Evolutionary conservation across 2,113 vertebrate species (phyloP), one percentile per base, ranked within the genome.

Genomic region (Redunca redunca): DNA sequence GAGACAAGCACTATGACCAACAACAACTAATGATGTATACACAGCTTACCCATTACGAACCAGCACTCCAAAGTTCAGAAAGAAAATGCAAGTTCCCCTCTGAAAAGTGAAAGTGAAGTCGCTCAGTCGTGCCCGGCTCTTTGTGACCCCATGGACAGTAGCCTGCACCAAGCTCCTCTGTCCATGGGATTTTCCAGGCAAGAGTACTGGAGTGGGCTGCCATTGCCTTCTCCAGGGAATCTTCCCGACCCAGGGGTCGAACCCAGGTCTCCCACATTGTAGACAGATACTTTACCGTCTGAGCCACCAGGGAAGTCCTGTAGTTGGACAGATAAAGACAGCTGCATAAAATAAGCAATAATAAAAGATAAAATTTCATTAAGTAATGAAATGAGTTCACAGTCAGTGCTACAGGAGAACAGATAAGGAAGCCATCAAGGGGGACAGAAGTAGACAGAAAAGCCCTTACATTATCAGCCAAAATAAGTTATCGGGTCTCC

Each of bases 331-430:
- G 48, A 92, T 83, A 95, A 95, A 92, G 48, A 96, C 28, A 21
- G 67, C 17, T 95, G 9, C 33, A 94, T 23, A 95, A 96, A 96
- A 92, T 92, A 97, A 97, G 55, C 58, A 90, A 64, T 55, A 88
- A 96, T 5, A 17, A 36, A 87, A 93, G 94, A 95, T 86, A 94
- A 92, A 92, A 85, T 95, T 95, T 95, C 81, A 97, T 81, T 97
- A 97, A 89, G 36, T 95, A 97, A 82, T 94, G 58, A 97, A 95
- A 96, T 88, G 80, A 96, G 62, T 96, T 97, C 77, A 94, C 52
- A 96, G 78, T 53, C 57, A 77, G 62, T 67, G 36, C 58, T 90
- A 78, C 4, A 74, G 91, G 15, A 96, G 17, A 94, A 86, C 23
- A 90, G 96, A 94, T 95, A 96, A 97, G 62, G 52, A 90, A 94